Base-by-base conservation (phyloP, 2,888 invertebrate genomes). In the Agrochola litura region DNA sequence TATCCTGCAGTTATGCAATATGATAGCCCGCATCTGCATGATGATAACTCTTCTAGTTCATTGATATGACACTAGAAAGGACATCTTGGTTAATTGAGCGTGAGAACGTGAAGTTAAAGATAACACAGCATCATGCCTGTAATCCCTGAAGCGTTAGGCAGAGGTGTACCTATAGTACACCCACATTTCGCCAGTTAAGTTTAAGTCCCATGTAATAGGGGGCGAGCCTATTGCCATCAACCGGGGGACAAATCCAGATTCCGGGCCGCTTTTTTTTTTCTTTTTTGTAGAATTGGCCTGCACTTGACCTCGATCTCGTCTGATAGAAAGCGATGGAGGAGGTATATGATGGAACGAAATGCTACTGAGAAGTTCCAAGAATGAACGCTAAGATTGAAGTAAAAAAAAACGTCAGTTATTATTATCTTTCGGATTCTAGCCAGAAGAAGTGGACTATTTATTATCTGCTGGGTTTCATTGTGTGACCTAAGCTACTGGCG, bases 1-100 rank as follows among this genome's bases (percentile, higher is more conserved):
- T 95, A 95, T 96, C 96, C 96, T 95, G 95, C 87, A 87, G 90
- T 95, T 93, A 92, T 87, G 88, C 85, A 85, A 88, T 87, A 88
- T 90, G 88, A 89, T 75, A 81, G 65, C 77, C 92, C 90, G 93
- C 91, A 92, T 92, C 89, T 87, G 78, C 60, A 65, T 41, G 72
- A 68, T 66, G 30, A 79, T 70, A 60, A 25, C 46, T 76, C 52
- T 66, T 61, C 80, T 81, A 70, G 65, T 78, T 58, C 14, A 82
- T 87, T 77, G 68, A 65, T 69, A 69, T 75, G 84, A 73, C 68
- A 72, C 71, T 79, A 37, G 61, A 84, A 80, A 43, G 65, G 56
- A 61, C 64, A 3, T 54, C 30, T 49, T 54, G 19, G 25, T 77
- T 54, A 41, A 66, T 54, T 61, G 46, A n/a, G 14, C 65, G 54